Conservation (phyloP, 2,113 vertebrate genomes). For the Carollia perspicillata region DNA sequence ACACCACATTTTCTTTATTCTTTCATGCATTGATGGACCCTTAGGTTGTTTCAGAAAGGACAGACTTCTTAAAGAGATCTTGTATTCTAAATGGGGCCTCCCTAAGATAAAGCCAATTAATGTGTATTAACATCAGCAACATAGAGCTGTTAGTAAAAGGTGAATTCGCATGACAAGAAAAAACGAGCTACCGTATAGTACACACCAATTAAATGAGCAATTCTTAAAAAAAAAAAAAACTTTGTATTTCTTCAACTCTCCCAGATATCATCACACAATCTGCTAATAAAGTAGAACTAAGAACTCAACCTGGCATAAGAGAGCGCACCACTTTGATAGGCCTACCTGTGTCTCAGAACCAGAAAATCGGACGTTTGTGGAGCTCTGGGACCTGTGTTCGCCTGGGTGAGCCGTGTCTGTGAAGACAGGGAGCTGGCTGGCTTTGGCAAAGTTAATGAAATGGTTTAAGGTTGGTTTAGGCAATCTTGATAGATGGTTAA, state of each 20-base stretch:
- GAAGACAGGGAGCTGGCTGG: not conserved
- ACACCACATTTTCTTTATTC: not conserved
- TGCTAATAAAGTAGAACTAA: conserved; percentile 31
- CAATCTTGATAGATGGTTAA: too few species aligned
- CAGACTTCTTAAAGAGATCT: conserved; percentile 5
- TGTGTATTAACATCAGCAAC: not conserved
- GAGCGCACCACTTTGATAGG: not conserved
- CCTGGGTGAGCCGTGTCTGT: not conserved
- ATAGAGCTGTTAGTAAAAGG: not conserved
- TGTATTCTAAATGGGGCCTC: not conserved
- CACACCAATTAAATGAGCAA: not conserved
- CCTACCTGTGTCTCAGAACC: not conserved
- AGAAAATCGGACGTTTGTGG: not conserved
- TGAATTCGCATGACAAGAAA: not conserved
- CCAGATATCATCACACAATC: not conserved
- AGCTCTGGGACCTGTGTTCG: not conserved
- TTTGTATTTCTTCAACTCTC: not conserved
- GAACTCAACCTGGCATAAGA: not conserved
- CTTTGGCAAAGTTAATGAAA: not conserved
- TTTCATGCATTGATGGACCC: not conserved
- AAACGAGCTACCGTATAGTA: not conserved
- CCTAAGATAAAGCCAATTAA: not conserved
- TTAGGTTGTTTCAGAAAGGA: not conserved
- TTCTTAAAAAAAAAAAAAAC: not conserved
- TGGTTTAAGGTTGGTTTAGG: not conserved